phyloP scores from a whole-genome alignment of 2,113 vertebrate genomes.

The Mastomys natalensis region DNA sequence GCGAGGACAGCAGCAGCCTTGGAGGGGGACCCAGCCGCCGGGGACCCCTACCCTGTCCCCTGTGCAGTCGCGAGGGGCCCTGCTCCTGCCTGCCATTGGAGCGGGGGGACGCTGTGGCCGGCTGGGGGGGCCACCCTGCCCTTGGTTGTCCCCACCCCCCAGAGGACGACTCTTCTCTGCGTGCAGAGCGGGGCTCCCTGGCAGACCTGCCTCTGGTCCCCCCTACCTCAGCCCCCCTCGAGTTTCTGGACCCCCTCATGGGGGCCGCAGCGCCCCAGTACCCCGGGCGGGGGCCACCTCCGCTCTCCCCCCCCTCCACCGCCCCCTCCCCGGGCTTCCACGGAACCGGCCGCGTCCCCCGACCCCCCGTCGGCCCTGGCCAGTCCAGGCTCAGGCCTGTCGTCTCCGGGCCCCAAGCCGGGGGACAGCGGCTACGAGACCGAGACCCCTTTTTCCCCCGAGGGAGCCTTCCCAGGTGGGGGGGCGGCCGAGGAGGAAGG shows the following conservation, averaged over 20 bases:
- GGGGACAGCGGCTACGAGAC: conserved; percentile 88
- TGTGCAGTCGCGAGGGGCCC: conserved; percentile 83
- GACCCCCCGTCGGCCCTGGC: conserved; percentile 84
- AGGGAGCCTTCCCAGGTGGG: conserved; percentile 86
- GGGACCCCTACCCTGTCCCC: conserved; percentile 82
- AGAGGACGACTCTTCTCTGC: conserved; percentile 85
- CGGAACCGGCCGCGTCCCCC: conserved; percentile 80
- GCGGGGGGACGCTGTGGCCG: conserved; percentile 83
- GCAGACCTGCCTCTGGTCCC: conserved; percentile 82
- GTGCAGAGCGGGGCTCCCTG: conserved; percentile 85
- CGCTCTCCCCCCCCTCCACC: conserved; percentile 80
- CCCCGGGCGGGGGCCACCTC: conserved; percentile 82
- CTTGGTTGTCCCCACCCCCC: conserved; percentile 83
- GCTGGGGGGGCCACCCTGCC: conserved; percentile 85
- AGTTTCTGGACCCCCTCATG: conserved; percentile 90
- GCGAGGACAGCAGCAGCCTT: conserved; percentile 82
- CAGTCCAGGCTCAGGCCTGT: conserved; percentile 85
- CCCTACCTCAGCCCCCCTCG: conserved; percentile 76
- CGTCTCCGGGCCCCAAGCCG: conserved; percentile 85
- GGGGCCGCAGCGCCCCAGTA: conserved; percentile 85
- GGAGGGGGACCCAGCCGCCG: conserved; percentile 79
- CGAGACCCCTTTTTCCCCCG: conserved; percentile 86
- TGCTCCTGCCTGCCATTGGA: conserved; percentile 83
- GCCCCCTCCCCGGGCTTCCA: conserved; percentile 73
- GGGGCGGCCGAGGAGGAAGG: conserved; percentile 87